Base-by-base conservation (phyloP, 2,797 vertebrate species). In the Petrocephalus sullivani region DNA sequence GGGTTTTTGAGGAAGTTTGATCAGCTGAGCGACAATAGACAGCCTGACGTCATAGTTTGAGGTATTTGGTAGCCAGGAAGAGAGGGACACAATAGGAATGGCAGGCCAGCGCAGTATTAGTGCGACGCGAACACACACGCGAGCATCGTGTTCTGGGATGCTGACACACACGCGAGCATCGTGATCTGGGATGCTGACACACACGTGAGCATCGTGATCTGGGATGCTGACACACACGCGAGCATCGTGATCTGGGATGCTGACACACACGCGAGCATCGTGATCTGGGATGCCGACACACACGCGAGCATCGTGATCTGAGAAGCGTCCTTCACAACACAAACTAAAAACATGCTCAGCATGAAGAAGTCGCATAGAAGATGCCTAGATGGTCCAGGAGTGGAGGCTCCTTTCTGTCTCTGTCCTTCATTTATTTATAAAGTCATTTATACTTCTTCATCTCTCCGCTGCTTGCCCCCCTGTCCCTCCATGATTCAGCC, bases 401-500 rank as follows among this genome's bases (percentile, higher is more conserved):
- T 16, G 12, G 28, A 33, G 53, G n/a, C 23, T 57, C 54, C 54
- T n/a, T 82, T 87, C 71, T 71, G 58, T 58, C 85, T 86, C 71
- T 88, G 87, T 88, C 87, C 58, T 88, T 71, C 89, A 71, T 87
- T 86, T 88, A 87, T 84, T 87, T 83, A 41, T 81, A 67, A 33
- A 67, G 64, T 41, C 56, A 46, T 46, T 56, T 41, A 78, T 78
- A 41, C 16, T 33, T 5, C 16, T 16, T 14, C 4, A 16, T 41
- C 12, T 75, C 3, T 16, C 12, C 41, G 33, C 67, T 75, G 33
- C 41, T 41, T 14, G 28, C 33, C 67, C 23, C 67, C 67, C 9
- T 3, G 4, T 41, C 1, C 33, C 5, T 75, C 28, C 41, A 33
- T 19, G 67, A 41, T 75, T 75, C 33, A 37, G 28, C 54, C 54